Evolutionary conservation across 2,113 vertebrate species (phyloP), one percentile per base, ranked within the genome.

Genomic region (Enhydra lutris): DNA sequence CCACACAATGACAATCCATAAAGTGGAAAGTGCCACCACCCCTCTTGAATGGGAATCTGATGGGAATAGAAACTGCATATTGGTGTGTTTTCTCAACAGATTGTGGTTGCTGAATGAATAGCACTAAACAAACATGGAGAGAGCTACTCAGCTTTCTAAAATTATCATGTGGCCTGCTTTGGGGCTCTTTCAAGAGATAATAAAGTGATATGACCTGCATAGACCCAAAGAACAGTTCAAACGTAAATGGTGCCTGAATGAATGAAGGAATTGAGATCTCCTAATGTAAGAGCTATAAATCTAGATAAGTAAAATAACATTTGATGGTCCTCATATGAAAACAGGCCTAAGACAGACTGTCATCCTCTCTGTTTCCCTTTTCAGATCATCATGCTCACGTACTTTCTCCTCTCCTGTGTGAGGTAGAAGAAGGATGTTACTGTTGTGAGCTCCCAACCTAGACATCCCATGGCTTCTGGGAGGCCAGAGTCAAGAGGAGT

Each of bases 181-280:
- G 65, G 74, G 39, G 26, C 67, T 65, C 73, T 95, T 92, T 96
- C 61, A 94, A 90, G 88, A 94, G 80, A 95, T 87, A 93, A 87
- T 93, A 85, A 97, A 39, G 23, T 69, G 55, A 85, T 82, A 69
- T 36, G 73, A 86, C 69, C 55, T 90, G 26, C 34, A 78, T 79
- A 90, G 95, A 94, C 97, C 45, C 94, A 76, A 92, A 92, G 61
- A 92, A 80, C 69, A 57, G 31, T 87, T 96, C 69, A 92, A 81
- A 94, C 50, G 52, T 63, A 91, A 96, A 76, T 91, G 50, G 76
- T 84, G 42, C 42, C 63, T 69, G 31, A 55, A 88, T 97, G 83
- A 94, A 96, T 91, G 89, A 82, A 93, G 76, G 80, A 89, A 94
- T 0, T 83, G 21, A 93, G 23, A 50, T 92, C 59, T 74, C 45